Evolutionary conservation across 1,140 invertebrate genomes (phyloP), one percentile per base, ranked within the genome.

Genomic region (Odontomachus brunneus): DNA sequence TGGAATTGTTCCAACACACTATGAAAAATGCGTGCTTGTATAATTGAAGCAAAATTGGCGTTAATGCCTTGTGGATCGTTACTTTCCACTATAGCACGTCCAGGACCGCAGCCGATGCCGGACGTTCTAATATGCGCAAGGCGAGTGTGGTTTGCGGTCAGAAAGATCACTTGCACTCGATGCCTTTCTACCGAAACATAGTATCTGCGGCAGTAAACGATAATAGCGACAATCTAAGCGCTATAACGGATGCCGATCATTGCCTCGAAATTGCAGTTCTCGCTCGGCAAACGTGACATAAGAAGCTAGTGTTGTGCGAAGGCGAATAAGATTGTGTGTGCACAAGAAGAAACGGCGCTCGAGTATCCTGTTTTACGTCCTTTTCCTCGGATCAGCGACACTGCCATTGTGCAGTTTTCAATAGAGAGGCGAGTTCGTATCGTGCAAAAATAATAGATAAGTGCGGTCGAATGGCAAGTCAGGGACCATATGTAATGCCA

Each of bases 71-170:
- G 51, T 69, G 57, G 22, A 7, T 67, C 29, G 14, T 53, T 24
- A 66, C 15, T 69, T 78, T 57, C 9, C 51, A 44, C 0, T n/a
- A 26, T 48, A 22, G 75, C 14, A 12, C 66, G 17, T 51, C 24
- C 49, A 49, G 9, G 15, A 17, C 26, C 9, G 38, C 33, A 48
- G 48, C n/a, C 60, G 26, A 66, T 26, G 65, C 22, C 24, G 22
- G 17, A 49, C 26, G 17, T 49, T 74, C 49, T 71, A 69, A 83
- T 75, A 38, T 38, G 22, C 15, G 44, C 11, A 29, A 72, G 82
- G 51, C 44, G 24, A 72, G 22, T 63, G 73, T 44, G 65, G 83
- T 84, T 75, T 85, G 73, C 72, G 74, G 83, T 80, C 51, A 49
- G 15, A 44, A 22, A 24, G 19, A 63, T 55, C 26, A 44, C 78